Base-by-base conservation (phyloP, 2,113 vertebrate genomes). In the Myotis yumanensis region DNA sequence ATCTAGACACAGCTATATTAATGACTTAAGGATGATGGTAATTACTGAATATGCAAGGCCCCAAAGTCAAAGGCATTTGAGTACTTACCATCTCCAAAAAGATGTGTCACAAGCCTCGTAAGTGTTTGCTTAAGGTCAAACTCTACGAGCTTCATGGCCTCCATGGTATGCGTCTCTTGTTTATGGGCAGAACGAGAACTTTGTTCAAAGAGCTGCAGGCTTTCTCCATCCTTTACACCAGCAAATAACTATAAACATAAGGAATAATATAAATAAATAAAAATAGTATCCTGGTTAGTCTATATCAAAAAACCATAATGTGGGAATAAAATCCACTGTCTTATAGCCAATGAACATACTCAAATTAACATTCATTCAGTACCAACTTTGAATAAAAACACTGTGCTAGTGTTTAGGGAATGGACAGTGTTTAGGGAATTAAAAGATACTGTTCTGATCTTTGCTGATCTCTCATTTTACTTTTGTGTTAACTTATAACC, bases 101-200 rank as follows among this genome's bases (percentile, higher is more conserved):
- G 98, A 95, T 99, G 98, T 18, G 94, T 94, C 97, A 99, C 71
- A 32, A 99, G 99, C 54, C 97, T 97, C 0, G 98, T 98, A 52
- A 99, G 98, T 1, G 99, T 99, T 54, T 97, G 98, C 86, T 99
- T 99, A 84, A 99, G 98, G 97, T 98, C 97, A 81, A 99, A 99
- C 96, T 99, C 99, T 89, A 99, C 76, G 37, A 99, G 98, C 96
- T 99, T 99, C 54, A 98, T 97, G 0, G 99, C 99, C 98, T 99
- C 99, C 98, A 99, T 98, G 4, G 98, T 99, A 96, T 99, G 99
- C 0, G 93, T 96, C 89, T 99, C 98, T 95, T 99, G 99, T 90
- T 99, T 99, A 75, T 98, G 98, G 0, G 98, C 94, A 4, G 99
- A 99, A 57, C 99, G 98, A 7, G 97, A 98, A 1, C 99, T 98